Evolutionary conservation across 2,797 vertebrate genomes (phyloP).

Genomic region (Phataginus tricuspis): DNA sequence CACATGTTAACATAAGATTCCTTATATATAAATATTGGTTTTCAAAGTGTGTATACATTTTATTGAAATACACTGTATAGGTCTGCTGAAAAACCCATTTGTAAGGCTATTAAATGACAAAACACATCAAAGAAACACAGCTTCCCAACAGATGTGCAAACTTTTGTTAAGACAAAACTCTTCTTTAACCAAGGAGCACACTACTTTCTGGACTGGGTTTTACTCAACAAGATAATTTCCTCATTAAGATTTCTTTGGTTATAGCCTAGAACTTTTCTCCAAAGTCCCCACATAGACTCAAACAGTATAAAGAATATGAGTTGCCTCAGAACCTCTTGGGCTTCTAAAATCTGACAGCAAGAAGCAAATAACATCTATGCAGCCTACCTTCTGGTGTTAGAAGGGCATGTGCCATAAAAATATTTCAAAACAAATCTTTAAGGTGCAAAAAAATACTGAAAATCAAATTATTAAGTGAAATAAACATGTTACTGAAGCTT

Average conservation of each 20-base stretch:
- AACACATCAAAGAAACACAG: constrained; percentile 23
- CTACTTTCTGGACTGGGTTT: background rate
- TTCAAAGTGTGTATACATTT: constrained; percentile 14
- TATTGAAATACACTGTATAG: background rate
- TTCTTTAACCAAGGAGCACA: background rate
- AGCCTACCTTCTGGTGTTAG: background rate
- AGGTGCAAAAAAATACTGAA: background rate
- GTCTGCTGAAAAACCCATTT: background rate
- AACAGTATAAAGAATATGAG: constrained; percentile 7
- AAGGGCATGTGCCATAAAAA: background rate
- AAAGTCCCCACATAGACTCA: background rate
- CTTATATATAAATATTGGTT: constrained; percentile 25
- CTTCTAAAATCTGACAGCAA: constrained; percentile 27
- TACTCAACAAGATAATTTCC: background rate
- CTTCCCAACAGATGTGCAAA: background rate
- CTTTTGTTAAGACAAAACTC: background rate
- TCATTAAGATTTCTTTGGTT: constrained; percentile 11
- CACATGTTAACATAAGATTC: background rate
- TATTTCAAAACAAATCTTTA: constrained; percentile 18
- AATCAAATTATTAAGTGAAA: constrained; percentile 42
- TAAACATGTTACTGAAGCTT: background rate
- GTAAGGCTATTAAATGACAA: constrained; percentile 20
- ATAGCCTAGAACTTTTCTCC: background rate
- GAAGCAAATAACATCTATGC: background rate
- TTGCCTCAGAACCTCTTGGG: background rate